A percentile compares a stretch with the other conserved stretches of the same genome.
Conservation (phyloP, 2,888 invertebrate species). For the Drosophila fungiperda region DNA sequence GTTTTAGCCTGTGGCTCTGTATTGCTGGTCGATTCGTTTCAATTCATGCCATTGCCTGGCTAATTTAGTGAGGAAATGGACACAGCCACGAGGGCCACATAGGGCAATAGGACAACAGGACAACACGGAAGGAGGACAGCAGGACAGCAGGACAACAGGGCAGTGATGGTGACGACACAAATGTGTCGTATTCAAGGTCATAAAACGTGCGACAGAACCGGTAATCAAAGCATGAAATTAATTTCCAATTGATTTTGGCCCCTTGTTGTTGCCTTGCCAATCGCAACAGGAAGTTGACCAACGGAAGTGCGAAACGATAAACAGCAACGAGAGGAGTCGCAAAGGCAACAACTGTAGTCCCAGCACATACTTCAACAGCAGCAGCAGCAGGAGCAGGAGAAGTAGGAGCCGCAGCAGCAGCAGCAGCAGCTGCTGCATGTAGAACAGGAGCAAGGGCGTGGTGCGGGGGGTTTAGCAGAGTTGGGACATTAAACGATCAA, state of each 20-base stretch:
- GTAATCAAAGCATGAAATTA: slow-evolving; percentile 81
- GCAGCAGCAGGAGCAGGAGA: slow-evolving; percentile 11
- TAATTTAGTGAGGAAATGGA: slow-evolving; percentile 79
- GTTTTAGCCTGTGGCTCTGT: slow-evolving; percentile 26
- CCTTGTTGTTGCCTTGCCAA: slow-evolving; percentile 60
- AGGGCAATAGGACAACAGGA: slow-evolving; percentile 18
- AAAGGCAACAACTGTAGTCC: slow-evolving; percentile 23
- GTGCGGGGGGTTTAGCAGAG: not conserved
- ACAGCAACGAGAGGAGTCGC: slow-evolving; percentile 60
- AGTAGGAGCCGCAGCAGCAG: slow-evolving; percentile 15
- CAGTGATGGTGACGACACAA: slow-evolving; percentile 66
- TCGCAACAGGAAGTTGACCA: slow-evolving; percentile 80
- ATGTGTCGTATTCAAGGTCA: slow-evolving; percentile 81
- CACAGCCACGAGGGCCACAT: slow-evolving; percentile 44
- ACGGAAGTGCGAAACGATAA: slow-evolving; percentile 80
- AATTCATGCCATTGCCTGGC: slow-evolving; percentile 79
- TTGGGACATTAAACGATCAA: slow-evolving; percentile 75
- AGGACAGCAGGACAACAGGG: slow-evolving; percentile 13
- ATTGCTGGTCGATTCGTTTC: slow-evolving; percentile 63
- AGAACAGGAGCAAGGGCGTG: not conserved
- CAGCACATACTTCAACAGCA: slow-evolving; percentile 58
- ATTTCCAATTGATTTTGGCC: slow-evolving; percentile 80
- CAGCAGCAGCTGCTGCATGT: slow-evolving; percentile 48
- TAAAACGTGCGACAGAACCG: slow-evolving; percentile 81
- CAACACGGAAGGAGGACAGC: not conserved